phyloP scores from a whole-genome alignment of 2,113 vertebrate species.

The Hemiprocne comata region DNA sequence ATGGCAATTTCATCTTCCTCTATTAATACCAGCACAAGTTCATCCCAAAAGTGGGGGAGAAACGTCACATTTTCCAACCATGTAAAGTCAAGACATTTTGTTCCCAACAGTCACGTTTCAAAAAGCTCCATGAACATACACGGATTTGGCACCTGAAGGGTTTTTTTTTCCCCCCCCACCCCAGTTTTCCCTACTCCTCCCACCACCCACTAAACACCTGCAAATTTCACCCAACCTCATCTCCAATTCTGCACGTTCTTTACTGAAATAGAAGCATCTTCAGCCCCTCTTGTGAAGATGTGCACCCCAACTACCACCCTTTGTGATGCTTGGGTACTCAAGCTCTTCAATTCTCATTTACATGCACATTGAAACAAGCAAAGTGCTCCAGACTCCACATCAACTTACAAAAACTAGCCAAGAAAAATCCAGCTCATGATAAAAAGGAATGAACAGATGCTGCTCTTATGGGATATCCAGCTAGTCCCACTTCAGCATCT shows the following conservation, averaged over 20 bases:
- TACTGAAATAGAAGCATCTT: neutral
- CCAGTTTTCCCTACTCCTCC: neutral
- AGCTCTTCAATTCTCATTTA: neutral
- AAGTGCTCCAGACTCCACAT: neutral
- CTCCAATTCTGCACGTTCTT: neutral
- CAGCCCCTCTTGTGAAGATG: neutral
- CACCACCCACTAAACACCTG: conserved; percentile 2
- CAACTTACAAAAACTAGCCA: neutral
- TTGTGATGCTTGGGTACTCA: fast-evolving
- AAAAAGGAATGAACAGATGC: neutral
- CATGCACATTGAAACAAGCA: fast-evolving
- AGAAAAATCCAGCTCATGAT: neutral
- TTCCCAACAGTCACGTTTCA: neutral
- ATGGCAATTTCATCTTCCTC: neutral
- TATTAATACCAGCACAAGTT: neutral
- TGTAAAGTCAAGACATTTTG: neutral
- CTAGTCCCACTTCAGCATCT: neutral
- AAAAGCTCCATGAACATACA: neutral
- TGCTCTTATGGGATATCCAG: neutral
- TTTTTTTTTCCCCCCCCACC: fast-evolving
- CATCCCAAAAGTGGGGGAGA: neutral
- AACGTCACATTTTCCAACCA: neutral
- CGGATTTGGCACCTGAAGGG: neutral
- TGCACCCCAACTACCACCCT: fast-evolving
- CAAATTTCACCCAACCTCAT: neutral